A percentile compares a stretch with the other conserved stretches of the same genome.
These are phyloP conservation scores for Alosa sapidissima DNA, from an alignment of 2,797 vertebrate genomes.

Conservation along the genomic window DNA sequence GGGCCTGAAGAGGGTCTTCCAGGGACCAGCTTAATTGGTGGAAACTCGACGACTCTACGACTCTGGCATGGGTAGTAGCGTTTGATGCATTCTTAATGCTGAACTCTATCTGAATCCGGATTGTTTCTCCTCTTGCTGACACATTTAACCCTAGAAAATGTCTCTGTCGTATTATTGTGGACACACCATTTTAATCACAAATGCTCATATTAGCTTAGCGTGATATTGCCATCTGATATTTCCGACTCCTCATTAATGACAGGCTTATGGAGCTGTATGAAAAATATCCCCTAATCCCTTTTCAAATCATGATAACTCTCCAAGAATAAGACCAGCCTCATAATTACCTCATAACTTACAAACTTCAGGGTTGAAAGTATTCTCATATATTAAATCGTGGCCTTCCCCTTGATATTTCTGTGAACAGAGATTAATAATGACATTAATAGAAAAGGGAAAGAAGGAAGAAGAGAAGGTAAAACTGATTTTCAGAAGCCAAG, in stretches of 20 bases:
- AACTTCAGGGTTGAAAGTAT: slow-evolving; percentile 16
- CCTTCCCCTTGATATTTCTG: slow-evolving; percentile 8
- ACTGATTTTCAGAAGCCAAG: not conserved
- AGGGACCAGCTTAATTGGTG: slow-evolving; percentile 6
- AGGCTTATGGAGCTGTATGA: not conserved
- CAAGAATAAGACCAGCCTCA: slow-evolving; percentile 11
- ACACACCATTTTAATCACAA: slow-evolving; percentile 19
- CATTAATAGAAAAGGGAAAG: not conserved
- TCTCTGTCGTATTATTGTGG: not conserved
- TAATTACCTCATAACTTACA: slow-evolving; percentile 19
- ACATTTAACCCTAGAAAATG: not conserved
- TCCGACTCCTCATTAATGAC: slow-evolving; percentile 10
- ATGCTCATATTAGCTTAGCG: slow-evolving; percentile 11
- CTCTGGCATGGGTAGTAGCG: not conserved
- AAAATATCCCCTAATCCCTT: slow-evolving; percentile 10
- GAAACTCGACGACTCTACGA: not conserved
- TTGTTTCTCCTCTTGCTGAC: not conserved
- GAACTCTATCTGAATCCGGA: not conserved
- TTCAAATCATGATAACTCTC: slow-evolving; percentile 21
- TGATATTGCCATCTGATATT: slow-evolving; percentile 17
- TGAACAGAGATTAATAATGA: slow-evolving; percentile 2
- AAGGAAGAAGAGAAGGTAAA: not conserved
- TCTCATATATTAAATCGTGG: slow-evolving; percentile 9
- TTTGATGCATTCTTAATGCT: slow-evolving; percentile 21
- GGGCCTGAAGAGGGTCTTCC: not conserved